Conservation (phyloP, 2,113 vertebrate species). For the Cisticola juncidis region DNA sequence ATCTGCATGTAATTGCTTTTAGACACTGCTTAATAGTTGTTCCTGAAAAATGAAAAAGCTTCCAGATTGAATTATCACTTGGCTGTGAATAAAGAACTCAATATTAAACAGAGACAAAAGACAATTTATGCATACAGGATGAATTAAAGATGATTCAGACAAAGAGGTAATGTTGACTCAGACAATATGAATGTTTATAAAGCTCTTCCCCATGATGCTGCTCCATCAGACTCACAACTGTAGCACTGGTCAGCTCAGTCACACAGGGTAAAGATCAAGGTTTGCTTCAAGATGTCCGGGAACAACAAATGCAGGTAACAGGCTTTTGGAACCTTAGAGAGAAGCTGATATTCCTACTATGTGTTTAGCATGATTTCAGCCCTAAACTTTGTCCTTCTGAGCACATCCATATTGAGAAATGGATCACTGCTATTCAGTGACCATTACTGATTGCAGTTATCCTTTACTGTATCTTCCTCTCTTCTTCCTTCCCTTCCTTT, state of each 20-base stretch:
- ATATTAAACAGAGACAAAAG: background rate
- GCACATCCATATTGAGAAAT: background rate
- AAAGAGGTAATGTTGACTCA: background rate
- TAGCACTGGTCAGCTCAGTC: fast-evolving
- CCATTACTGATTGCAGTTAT: background rate
- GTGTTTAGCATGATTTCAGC: background rate
- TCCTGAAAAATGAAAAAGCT: background rate
- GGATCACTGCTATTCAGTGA: background rate
- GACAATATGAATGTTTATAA: background rate
- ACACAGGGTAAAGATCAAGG: background rate
- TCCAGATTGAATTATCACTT: background rate
- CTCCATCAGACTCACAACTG: background rate
- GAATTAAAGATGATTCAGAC: background rate
- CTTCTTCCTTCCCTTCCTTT: background rate
- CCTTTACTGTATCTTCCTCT: background rate
- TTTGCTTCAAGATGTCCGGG: background rate
- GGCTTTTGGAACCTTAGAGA: background rate
- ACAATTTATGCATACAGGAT: background rate
- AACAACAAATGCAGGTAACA: background rate
- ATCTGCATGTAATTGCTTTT: background rate
- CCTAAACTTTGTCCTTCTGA: background rate
- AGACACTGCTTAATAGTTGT: background rate
- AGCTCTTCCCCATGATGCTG: background rate
- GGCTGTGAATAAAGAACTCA: background rate
- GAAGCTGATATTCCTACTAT: background rate